phyloP scores from a whole-genome alignment of 2,113 vertebrate species.

The Dasyprocta punctata region DNA sequence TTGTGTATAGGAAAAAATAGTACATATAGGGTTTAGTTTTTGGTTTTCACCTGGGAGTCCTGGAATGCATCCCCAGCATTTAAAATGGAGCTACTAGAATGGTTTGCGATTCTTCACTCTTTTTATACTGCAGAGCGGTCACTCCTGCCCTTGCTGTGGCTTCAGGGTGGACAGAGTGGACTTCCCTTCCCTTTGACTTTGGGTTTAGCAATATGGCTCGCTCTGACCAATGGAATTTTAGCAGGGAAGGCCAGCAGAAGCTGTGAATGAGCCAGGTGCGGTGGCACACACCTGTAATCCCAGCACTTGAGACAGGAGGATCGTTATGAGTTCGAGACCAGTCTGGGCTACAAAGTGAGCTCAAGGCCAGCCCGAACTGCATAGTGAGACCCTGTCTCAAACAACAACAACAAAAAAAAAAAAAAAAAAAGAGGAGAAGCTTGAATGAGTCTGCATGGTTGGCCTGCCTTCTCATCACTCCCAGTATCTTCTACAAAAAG shows the following conservation, averaged over 20 bases:
- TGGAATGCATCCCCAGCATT: background rate
- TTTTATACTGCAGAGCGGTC: background rate
- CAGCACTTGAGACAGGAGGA: too few species aligned
- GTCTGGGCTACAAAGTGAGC: too few species aligned
- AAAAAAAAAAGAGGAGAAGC: too few species aligned
- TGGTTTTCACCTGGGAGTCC: background rate
- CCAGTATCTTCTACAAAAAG: background rate
- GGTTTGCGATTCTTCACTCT: background rate
- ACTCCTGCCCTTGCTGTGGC: background rate
- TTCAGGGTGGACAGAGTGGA: background rate
- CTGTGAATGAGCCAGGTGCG: background rate
- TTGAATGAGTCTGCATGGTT: background rate
- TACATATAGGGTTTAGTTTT: background rate
- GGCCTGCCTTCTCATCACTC: background rate
- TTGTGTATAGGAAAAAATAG: background rate
- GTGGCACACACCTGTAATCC: too few species aligned
- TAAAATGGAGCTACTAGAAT: background rate
- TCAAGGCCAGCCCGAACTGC: too few species aligned
- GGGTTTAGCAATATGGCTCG: background rate
- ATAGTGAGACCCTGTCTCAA: too few species aligned
- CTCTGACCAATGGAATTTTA: slow-evolving; percentile 33
- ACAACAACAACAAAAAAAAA: too few species aligned
- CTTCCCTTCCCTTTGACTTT: background rate
- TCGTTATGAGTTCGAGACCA: too few species aligned
- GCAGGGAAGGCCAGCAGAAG: background rate